phyloP scores from a whole-genome alignment of 2,113 vertebrate genomes.

The Nibea coibor region DNA sequence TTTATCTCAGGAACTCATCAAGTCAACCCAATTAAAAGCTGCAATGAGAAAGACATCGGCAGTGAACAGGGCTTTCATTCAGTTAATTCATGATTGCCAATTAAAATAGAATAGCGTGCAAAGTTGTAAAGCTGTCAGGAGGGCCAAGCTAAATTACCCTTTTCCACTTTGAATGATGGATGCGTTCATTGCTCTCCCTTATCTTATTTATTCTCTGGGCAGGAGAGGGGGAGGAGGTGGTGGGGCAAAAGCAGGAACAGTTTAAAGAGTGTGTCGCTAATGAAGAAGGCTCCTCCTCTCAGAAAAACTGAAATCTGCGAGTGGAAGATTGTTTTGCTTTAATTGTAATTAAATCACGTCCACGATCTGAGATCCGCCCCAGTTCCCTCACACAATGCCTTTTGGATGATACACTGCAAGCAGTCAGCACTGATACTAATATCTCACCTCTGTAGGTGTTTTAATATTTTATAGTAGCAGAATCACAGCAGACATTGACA shows the following conservation, averaged over 20 bases:
- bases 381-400: constrained; percentile 29
- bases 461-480: not conserved
- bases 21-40: constrained; percentile 86
- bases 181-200: constrained; percentile 80
- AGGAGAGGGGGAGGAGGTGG: constrained; percentile 21
- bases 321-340: constrained; percentile 51
- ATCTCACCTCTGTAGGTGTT: not conserved
- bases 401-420: constrained; percentile 3
- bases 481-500: constrained; percentile 23
- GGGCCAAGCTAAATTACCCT: constrained; percentile 83
- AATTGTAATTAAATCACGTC: constrained; percentile 54
- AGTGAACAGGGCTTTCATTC: constrained; percentile 79
- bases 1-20: constrained; percentile 86
- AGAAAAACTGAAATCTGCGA: constrained; percentile 29
- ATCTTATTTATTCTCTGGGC: constrained; percentile 82
- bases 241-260: constrained; percentile 40
- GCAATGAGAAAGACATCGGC: constrained; percentile 78
- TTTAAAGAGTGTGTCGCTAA: constrained; percentile 64
- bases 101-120: constrained; percentile 84
- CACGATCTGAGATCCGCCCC: constrained; percentile 23
- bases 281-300: constrained; percentile 55
- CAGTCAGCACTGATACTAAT: constrained; percentile 27
- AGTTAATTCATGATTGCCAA: constrained; percentile 88
- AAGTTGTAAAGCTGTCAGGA: constrained; percentile 85
- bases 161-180: constrained; percentile 84